Evolutionary conservation across 2,113 vertebrate genomes (phyloP).

Genomic region (Dendrocopos noguchii): DNA sequence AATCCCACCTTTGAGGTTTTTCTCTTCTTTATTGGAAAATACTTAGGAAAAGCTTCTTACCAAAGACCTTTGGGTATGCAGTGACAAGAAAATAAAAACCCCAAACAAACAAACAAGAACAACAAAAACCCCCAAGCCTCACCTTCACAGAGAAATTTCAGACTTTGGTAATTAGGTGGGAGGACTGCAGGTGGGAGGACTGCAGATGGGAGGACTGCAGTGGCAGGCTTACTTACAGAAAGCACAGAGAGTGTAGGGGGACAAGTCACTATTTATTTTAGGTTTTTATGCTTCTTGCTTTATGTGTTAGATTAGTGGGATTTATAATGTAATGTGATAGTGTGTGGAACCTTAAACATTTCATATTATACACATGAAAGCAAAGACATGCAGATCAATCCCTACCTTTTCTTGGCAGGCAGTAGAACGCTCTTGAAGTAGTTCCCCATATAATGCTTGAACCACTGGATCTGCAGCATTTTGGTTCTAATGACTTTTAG

Average conservation of each 20-base stretch:
- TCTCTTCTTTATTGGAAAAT: neutral
- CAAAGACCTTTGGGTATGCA: neutral
- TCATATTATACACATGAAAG: neutral
- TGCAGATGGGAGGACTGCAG: neutral
- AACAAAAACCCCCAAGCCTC: neutral
- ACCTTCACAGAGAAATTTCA: neutral
- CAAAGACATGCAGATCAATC: neutral
- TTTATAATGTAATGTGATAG: neutral
- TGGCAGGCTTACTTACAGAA: neutral
- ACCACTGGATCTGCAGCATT: neutral
- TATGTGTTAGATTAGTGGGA: neutral
- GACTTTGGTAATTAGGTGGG: neutral
- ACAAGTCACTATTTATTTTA: neutral
- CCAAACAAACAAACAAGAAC: neutral
- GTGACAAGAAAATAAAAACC: neutral
- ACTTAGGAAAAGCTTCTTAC: neutral
- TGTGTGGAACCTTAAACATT: neutral
- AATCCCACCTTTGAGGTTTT: slow-evolving; percentile 10
- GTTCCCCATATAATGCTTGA: neutral
- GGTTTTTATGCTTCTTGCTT: neutral
- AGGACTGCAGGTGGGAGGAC: neutral
- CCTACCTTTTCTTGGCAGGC: neutral
- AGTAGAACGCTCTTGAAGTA: neutral
- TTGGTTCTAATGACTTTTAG: neutral
- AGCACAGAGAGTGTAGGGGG: neutral